Evolutionary conservation across 2,888 invertebrate species (phyloP).

Genomic region (Noctua fimbriata): DNA sequence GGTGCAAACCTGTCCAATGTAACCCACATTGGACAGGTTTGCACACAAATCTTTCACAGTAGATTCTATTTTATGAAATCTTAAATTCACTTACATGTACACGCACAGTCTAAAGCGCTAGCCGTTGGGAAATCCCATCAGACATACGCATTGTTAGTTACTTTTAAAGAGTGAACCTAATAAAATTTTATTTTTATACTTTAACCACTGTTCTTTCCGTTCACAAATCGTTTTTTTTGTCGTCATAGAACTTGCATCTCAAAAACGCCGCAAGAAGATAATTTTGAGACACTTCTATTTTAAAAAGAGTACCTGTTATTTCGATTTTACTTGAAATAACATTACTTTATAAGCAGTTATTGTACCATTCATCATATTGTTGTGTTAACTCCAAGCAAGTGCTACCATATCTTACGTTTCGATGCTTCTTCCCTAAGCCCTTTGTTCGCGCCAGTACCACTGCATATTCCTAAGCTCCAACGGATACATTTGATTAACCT

Average conservation of each 20-base stretch:
- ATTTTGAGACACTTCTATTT: neutral
- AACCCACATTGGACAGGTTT: constrained; percentile 66
- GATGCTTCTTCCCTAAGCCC: neutral
- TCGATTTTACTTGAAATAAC: neutral
- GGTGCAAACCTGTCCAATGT: no score
- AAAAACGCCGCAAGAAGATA: neutral
- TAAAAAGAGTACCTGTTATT: neutral
- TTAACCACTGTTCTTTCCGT: neutral
- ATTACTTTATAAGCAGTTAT: no score
- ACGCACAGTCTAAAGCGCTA: neutral
- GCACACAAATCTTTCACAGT: constrained; percentile 58
- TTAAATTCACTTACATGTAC: neutral
- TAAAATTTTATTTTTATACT: no score
- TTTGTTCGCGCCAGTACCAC: constrained; percentile 73
- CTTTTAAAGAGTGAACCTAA: neutral
- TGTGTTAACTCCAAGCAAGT: neutral
- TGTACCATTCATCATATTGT: neutral
- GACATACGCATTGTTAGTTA: neutral
- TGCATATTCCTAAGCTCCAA: constrained; percentile 83
- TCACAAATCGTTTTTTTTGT: neutral
- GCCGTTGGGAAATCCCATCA: neutral
- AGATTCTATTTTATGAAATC: neutral
- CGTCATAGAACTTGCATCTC: neutral
- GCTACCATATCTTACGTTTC: neutral
- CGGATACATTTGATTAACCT: constrained; percentile 90